Evolutionary conservation across 2,113 vertebrate species (phyloP), one percentile per base, ranked within the genome.

Genomic region (Falco punctatus): DNA sequence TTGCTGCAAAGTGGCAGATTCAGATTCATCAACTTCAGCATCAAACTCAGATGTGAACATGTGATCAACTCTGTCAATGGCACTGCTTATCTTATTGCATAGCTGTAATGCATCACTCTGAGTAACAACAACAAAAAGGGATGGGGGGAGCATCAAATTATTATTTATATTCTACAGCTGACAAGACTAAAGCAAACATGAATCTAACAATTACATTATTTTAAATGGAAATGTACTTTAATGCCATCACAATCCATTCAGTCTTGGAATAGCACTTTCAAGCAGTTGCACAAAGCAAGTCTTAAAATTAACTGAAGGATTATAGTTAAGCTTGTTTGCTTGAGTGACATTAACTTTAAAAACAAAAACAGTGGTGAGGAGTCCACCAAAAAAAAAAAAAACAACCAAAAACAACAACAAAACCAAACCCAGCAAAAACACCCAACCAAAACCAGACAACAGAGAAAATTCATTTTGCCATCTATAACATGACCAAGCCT

Each of bases 21-120:
- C 99, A 0, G 98, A 98, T 64, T 99, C 99, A 46, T 99, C 99
- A 64, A 99, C 98, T 96, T 99, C 99, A 13, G 98, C 98, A 80
- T 99, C 99, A 54, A 99, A 99, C 90, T 99, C 99, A 2, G 98
- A 98, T 11, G 98, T 99, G 98, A 99, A 99, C 98, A 99, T 99
- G 98, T 98, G 98, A 97, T 99, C 99, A 93, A 99, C 99, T 38
- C 98, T 98, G 95, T 99, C 99, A 83, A 99, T 99, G 91, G 99
- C 99, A 62, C 98, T 97, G 92, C 98, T 98, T 93, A 99, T 99
- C 98, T 99, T 99, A 96, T 98, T 99, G 98, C 99, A 99, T 46
- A 99, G 98, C 95, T 99, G 98, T 35, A 99, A 97, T 3, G 99
- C 99, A 86, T 99, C 99, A 5, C 98, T 98, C 99, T 99, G 95